Conservation (phyloP, 2,888 invertebrate species). For the Nomada lathburiana region DNA sequence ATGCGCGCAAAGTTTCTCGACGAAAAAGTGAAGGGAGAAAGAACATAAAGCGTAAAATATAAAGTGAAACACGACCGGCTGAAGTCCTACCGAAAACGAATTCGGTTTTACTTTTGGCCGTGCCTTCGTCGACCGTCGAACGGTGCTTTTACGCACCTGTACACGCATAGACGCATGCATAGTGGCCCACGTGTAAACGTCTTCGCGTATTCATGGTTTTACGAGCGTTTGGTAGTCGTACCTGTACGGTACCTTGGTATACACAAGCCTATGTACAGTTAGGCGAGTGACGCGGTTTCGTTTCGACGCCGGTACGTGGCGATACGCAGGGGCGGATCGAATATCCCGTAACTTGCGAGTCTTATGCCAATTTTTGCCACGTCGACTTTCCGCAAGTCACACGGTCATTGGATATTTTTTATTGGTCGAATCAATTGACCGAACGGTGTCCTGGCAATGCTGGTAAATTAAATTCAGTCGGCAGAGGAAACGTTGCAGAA, state of each 20-base stretch:
- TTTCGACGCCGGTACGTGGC: slow-evolving; percentile 77
- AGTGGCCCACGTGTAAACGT: slow-evolving; percentile 67
- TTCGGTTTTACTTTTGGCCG: slow-evolving; percentile 83
- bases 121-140: slow-evolving; percentile 65
- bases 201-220: slow-evolving; percentile 71
- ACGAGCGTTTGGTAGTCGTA: slow-evolving; percentile 69
- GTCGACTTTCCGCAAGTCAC: not conserved
- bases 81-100: slow-evolving; percentile 81
- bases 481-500: too few species aligned
- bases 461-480: too few species aligned
- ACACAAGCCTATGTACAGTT: slow-evolving; percentile 79
- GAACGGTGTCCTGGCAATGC: not conserved
- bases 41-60: slow-evolving; percentile 45
- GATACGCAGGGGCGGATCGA: slow-evolving; percentile 64
- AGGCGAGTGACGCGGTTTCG: slow-evolving; percentile 81
- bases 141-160: slow-evolving; percentile 77
- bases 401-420: not conserved
- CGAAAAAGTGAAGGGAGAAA: slow-evolving; percentile 25
- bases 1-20: not conserved
- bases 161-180: slow-evolving; percentile 71
- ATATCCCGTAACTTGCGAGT: not conserved
- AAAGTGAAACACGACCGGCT: slow-evolving; percentile 51
- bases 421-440: not conserved
- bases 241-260: slow-evolving; percentile 67
- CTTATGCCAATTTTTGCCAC: slow-evolving; percentile 2